Base-by-base conservation (phyloP, 2,113 vertebrate genomes). In the Trinectes maculatus region DNA sequence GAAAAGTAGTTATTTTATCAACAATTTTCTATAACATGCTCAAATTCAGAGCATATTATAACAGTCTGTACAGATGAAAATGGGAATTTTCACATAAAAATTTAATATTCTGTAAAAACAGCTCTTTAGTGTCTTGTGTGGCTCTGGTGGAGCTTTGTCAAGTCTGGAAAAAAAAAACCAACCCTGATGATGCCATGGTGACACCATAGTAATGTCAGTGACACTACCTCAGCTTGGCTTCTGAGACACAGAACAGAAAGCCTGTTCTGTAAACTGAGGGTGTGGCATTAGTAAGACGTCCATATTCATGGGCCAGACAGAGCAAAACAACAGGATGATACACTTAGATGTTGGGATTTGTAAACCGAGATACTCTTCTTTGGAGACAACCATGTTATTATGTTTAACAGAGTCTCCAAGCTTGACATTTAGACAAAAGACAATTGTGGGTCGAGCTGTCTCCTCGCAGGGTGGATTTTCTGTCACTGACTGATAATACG, bases 161-260 rank as follows among this genome's bases (percentile, higher is more conserved):
- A n/a, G n/a, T n/a, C n/a, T n/a, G n/a, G n/a, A n/a, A n/a, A n/a
- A n/a, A n/a, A n/a, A n/a, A n/a, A 10, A 58, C 22, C 13, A 21
- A 28, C 55, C 13, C 34, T n/a, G 15, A 40, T 33, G 44, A 66
- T n/a, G 22, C 58, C 51, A 36, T 3, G 6, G 9, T 55, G 46
- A 71, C 3, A 19, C 40, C 36, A 31, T 22, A 4, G 29, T 31
- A 8, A 31, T 8, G 29, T 31, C 29, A 31, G 29, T 19, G 26
- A 6, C 6, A 8, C 21, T 36, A 18, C 37, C 19, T 63, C 26
- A 29, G 28, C 28, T n/a, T 36, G 34, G 29, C 40, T 25, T 31
- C 1, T 2, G 36, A 40, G 16, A 29, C 7, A 1, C 29, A 22
- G 12, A 49, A 21, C 13, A 5, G 10, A 51, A 7, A 48, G 13